Conservation (phyloP, 2,113 vertebrate genomes). For the Scomber colias region DNA sequence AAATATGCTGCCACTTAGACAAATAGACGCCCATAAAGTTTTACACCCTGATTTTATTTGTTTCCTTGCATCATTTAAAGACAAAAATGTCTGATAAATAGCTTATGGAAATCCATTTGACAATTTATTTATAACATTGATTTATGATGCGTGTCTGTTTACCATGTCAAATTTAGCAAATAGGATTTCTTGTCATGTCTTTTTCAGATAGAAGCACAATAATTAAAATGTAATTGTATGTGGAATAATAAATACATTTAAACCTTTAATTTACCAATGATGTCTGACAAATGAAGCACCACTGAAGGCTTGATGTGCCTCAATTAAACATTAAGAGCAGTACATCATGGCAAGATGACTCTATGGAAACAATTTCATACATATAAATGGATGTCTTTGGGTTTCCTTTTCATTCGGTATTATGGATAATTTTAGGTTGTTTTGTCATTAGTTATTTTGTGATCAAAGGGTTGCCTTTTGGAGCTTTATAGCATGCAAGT, state of each 20-base stretch:
- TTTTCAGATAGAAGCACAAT: not conserved
- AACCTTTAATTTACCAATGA: not conserved
- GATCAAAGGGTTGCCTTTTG: no score
- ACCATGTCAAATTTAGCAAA: not conserved
- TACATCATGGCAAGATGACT: no score
- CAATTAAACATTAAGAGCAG: not conserved
- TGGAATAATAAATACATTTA: not conserved
- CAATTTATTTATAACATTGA: not conserved
- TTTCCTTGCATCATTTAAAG: not conserved
- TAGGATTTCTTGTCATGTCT: not conserved
- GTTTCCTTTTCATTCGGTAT: not conserved
- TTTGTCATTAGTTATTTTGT: no score
- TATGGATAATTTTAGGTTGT: not conserved
- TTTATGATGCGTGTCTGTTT: not conserved
- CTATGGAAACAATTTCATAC: no score
- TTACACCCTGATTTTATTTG: not conserved
- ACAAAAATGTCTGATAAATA: not conserved
- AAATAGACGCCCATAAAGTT: constrained; percentile 4
- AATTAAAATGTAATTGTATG: not conserved
- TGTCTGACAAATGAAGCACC: not conserved
- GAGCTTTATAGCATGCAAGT: no score
- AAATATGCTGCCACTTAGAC: not conserved
- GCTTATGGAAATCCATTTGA: no score
- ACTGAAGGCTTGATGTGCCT: not conserved
- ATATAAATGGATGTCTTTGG: no score